phyloP scores from a whole-genome alignment of 2,888 invertebrate species.

The Tachystola acroxantha region DNA sequence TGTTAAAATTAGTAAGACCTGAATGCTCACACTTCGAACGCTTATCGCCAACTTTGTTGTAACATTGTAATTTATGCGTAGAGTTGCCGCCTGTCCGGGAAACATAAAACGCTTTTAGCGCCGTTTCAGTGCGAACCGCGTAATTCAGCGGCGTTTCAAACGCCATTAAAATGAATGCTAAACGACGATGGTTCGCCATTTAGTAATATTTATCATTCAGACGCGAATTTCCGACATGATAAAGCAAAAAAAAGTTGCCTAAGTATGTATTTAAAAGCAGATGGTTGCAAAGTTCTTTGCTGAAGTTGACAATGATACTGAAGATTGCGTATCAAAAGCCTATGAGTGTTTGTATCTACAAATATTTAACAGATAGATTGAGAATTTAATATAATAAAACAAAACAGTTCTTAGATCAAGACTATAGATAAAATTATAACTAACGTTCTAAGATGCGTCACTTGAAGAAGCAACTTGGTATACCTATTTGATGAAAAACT shows the following conservation, averaged over 20 bases:
- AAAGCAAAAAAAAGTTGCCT: background rate
- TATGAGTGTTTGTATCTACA: too few species aligned
- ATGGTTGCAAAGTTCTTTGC: background rate
- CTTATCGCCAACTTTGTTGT: slow-evolving; percentile 12
- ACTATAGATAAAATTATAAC: too few species aligned
- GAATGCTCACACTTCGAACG: background rate
- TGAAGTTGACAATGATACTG: too few species aligned
- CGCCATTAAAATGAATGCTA: slow-evolving; percentile 45
- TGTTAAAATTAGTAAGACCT: too few species aligned
- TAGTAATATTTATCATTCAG: slow-evolving; percentile 19
- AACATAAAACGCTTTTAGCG: slow-evolving; percentile 60
- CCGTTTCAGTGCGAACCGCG: slow-evolving; percentile 34
- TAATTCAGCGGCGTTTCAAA: slow-evolving; percentile 44
- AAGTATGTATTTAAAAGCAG: background rate
- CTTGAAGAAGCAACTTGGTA: too few species aligned
- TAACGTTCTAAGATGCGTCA: too few species aligned
- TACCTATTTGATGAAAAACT: too few species aligned
- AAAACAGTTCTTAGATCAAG: too few species aligned
- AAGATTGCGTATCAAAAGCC: too few species aligned
- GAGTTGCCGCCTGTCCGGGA: slow-evolving; percentile 47
- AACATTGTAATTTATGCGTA: slow-evolving; percentile 21
- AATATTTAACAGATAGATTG: too few species aligned
- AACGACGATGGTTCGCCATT: slow-evolving; percentile 24
- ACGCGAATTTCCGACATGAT: slow-evolving; percentile 7
- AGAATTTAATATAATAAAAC: too few species aligned